Base-by-base conservation (phyloP, 2,888 invertebrate species). In the Microctonus aethiopoides region DNA sequence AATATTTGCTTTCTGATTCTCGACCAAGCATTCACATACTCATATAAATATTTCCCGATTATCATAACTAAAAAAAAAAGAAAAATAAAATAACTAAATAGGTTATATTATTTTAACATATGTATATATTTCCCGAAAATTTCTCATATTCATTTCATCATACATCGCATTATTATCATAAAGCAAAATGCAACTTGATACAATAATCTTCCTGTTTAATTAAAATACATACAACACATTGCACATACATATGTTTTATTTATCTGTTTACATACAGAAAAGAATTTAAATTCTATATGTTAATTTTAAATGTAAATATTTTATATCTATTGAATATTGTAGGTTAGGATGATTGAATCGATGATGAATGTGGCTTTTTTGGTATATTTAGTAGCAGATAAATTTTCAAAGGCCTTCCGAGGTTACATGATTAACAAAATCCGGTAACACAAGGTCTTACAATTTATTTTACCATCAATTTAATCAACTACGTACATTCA, bases 1-100 rank as follows among this genome's bases (percentile, higher is more conserved):
- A 70, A 67, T 70, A 52, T 66, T 66, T 52, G 34, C 66, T 70
- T 70, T 70, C 70, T 56, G 56, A 62, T 70, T 65, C 26, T 34
- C 59, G 26, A 16, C 29, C 59, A 24, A 56, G 63, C 62, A 57
- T 63, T 56, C 7, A 29, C 29, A 7, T 29, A n/a, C n/a, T n/a
- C n/a, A n/a, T n/a, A n/a, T n/a, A n/a, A n/a, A n/a, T n/a, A n/a
- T n/a, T n/a, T n/a, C n/a, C n/a, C n/a, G n/a, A n/a, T n/a, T n/a
- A n/a, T n/a, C n/a, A n/a, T n/a, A n/a, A n/a, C n/a, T n/a, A n/a
- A n/a, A n/a, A n/a, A n/a, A n/a, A n/a, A n/a, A n/a, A n/a, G n/a
- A n/a, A n/a, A n/a, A n/a, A n/a, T n/a, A n/a, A n/a, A n/a, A n/a
- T n/a, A n/a, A n/a, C n/a, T n/a, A n/a, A n/a, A n/a, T n/a, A n/a